phyloP scores from a whole-genome alignment of 2,888 invertebrate genomes.

The Brenthis ino region DNA sequence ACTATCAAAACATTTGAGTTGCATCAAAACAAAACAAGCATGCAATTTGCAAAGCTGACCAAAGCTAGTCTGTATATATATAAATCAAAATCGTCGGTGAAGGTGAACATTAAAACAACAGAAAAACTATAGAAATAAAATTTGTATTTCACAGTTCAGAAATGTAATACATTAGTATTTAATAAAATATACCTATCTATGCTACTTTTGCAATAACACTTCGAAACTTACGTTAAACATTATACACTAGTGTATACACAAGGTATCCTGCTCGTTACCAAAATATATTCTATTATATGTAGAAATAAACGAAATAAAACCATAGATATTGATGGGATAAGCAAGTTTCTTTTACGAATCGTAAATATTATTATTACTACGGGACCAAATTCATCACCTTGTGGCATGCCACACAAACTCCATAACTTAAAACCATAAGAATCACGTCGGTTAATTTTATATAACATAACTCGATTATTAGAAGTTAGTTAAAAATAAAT shows the following conservation, averaged over 20 bases:
- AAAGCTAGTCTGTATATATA: too few species aligned
- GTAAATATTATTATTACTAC: background rate
- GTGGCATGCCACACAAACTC: background rate
- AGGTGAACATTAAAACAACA: slow-evolving; percentile 51
- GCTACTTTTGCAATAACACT: slow-evolving; percentile 72
- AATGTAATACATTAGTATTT: slow-evolving; percentile 75
- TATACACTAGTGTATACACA: slow-evolving; percentile 50
- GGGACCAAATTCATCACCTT: slow-evolving; percentile 3
- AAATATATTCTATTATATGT: slow-evolving; percentile 23
- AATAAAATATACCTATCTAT: slow-evolving; percentile 80
- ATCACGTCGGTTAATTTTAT: background rate
- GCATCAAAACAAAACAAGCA: too few species aligned
- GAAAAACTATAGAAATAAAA: slow-evolving; percentile 75
- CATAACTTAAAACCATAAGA: background rate
- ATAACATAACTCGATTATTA: background rate
- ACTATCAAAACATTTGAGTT: too few species aligned
- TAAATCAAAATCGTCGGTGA: background rate
- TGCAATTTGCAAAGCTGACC: too few species aligned
- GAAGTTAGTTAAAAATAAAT: background rate
- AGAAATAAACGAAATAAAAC: slow-evolving; percentile 12
- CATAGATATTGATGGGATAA: slow-evolving; percentile 17
- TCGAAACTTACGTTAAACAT: slow-evolving; percentile 71
- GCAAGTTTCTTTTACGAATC: too few species aligned
- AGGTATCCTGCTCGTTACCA: slow-evolving; percentile 47
- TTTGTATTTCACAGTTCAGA: slow-evolving; percentile 76